phyloP scores from a whole-genome alignment of 2,888 invertebrate species.

The Xylota sylvarum region DNA sequence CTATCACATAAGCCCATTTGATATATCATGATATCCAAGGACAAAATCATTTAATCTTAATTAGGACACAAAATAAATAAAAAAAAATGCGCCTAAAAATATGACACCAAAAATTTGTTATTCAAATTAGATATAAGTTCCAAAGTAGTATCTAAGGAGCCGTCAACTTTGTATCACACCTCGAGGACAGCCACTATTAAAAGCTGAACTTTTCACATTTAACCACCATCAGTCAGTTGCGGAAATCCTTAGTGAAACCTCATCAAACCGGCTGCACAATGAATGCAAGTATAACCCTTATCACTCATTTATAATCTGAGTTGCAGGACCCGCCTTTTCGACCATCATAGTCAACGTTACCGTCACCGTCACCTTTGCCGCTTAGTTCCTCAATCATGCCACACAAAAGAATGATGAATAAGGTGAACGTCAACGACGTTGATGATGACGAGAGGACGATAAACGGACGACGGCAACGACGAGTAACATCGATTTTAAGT shows the following conservation, averaged over 20 bases:
- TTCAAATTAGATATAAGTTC: not conserved
- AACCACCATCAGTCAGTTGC: constrained; percentile 1
- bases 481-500: constrained; percentile 68
- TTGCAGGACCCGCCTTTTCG: constrained; percentile 44
- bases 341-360: constrained; percentile 8
- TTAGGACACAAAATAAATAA: not conserved
- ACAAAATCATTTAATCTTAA: not conserved
- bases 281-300: constrained; percentile 38
- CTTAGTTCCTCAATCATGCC: constrained; percentile 59
- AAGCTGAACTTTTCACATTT: constrained; percentile 10
- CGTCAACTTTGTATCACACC: not conserved
- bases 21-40: constrained; percentile 6
- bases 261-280: constrained; percentile 10
- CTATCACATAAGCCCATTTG: not conserved
- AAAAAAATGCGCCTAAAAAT: constrained; percentile 5
- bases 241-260: not conserved
- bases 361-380: constrained; percentile 16
- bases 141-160: not conserved
- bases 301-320: constrained; percentile 26
- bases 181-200: not conserved
- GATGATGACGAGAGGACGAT: constrained; percentile 66
- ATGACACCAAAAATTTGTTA: not conserved
- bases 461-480: constrained; percentile 28
- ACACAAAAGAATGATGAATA: constrained; percentile 74
- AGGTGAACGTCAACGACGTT: constrained; percentile 65